A percentile compares a stretch with the other conserved stretches of the same genome.
phyloP scores from a whole-genome alignment of 2,888 invertebrate genomes.

The Orthosia cruda region DNA sequence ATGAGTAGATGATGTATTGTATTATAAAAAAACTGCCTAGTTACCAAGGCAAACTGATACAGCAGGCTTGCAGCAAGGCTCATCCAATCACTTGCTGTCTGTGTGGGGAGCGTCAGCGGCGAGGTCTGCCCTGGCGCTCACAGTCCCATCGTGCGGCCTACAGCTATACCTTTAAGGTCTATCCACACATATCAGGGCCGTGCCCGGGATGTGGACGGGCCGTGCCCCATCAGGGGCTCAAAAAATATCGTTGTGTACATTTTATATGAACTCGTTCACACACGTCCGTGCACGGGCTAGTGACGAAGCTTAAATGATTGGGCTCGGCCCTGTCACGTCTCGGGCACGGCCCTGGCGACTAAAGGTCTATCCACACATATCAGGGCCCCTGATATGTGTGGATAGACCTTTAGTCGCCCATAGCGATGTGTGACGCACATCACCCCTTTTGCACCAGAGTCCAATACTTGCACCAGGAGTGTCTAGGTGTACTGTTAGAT shows the following conservation, averaged over 20 bases:
- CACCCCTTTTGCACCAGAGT: constrained; percentile 93
- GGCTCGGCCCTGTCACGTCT: too few relatives aligned
- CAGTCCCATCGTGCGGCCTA: constrained; percentile 93
- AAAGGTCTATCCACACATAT: too few relatives aligned
- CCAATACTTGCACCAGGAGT: constrained; percentile 94
- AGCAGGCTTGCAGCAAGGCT: constrained; percentile 95
- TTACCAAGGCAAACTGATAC: constrained; percentile 82
- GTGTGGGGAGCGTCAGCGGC: constrained; percentile 83
- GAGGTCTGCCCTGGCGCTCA: constrained; percentile 92
- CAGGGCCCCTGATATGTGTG: too few relatives aligned
- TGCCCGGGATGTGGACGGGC: too few relatives aligned
- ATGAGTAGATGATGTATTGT: not conserved
- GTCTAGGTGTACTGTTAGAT: constrained; percentile 82
- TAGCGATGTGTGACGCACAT: constrained; percentile 94
- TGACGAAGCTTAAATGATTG: too few relatives aligned
- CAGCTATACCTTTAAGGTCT: constrained; percentile 93
- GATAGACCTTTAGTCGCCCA: constrained; percentile 93
- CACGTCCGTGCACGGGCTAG: too few relatives aligned
- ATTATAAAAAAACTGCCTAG: not conserved
- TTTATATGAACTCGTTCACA: too few relatives aligned
- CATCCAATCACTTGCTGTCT: constrained; percentile 83
- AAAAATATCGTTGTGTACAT: too few relatives aligned
- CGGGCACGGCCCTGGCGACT: too few relatives aligned
- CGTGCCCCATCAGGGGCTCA: too few relatives aligned
- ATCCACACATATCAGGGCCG: too few relatives aligned